Base-by-base conservation (phyloP, 2,797 vertebrate species). In the Ctenopoma multispine region DNA sequence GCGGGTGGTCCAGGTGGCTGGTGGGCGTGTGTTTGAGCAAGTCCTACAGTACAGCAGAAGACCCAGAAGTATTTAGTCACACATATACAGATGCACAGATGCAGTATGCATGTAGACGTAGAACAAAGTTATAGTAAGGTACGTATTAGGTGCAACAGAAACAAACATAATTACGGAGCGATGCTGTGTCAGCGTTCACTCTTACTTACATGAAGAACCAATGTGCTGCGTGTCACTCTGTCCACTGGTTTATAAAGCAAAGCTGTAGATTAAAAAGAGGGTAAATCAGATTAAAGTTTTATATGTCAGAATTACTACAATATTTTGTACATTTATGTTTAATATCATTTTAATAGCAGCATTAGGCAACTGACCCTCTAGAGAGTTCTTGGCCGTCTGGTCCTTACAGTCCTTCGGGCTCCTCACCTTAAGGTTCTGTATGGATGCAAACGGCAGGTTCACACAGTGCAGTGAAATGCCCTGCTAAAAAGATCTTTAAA, bases 221-320 rank as follows among this genome's bases (percentile, higher is more conserved):
- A 92, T 0, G 98, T 99, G 93, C 97, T 99, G 83, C 98, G 95
- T 0, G 97, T 99, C 83, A 99, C 98, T 77, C 96, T 93, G 91
- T 99, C 98, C 92, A 99, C 98, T 1, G 98, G 98, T 86, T 99
- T 99, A 85, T 99, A 99, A 0, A 99, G 92, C 49, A 99, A 90
- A 77, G 96, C 98, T 99, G 88, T 3, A 67, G 14, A 68, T 1
- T 5, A 74, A 57, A 63, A 64, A 51, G 8, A 13, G 41, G 6
- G 54, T 29, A 12, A 63, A 59, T 3, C 14, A 57, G 5, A 71
- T 1, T 40, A 14, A 67, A 24, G n/a, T 17, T 41, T 72, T 18
- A 41, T 20, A 36, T 8, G 4, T 41, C 21, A 40, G 34, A 41
- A 44, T 20, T 24, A 31, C 15, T 41, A 27, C 15, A 23, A 48